These are phyloP conservation scores for Isichthys henryi DNA, from an alignment of 2,113 vertebrate species.

Conservation along the genomic window DNA sequence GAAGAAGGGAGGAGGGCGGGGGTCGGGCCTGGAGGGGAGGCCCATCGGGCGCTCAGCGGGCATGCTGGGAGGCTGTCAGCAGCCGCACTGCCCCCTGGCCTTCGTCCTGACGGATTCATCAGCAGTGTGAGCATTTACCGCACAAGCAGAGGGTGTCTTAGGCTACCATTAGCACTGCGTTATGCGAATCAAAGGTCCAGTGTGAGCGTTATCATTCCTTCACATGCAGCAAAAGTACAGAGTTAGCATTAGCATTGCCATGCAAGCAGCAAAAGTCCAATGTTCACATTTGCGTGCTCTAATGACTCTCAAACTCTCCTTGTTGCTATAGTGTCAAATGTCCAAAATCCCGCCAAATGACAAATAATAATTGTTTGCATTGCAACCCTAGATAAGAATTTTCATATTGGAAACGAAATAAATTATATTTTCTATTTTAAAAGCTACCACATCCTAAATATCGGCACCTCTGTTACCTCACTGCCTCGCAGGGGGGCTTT, in stretches of 20 bases:
- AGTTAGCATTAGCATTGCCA: neutral
- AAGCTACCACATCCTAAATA: neutral
- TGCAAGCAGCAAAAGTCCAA: neutral
- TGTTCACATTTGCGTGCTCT: neutral
- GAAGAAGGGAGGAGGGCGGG: slow-evolving; percentile 25
- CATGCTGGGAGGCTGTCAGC: slow-evolving; percentile 71
- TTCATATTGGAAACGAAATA: neutral
- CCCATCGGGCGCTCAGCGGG: slow-evolving; percentile 59
- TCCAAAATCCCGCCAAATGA: neutral
- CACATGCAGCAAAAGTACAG: neutral
- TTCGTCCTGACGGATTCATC: slow-evolving; percentile 62
- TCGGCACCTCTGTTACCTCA: neutral
- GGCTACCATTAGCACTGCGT: neutral
- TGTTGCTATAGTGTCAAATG: neutral
- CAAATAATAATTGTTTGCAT: neutral
- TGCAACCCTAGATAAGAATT: neutral
- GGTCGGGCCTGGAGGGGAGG: slow-evolving; percentile 38
- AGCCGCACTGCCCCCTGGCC: slow-evolving; percentile 58
- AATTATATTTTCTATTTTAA: neutral
- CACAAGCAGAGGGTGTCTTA: neutral
- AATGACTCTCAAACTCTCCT: neutral
- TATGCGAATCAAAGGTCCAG: neutral
- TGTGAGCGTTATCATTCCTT: neutral
- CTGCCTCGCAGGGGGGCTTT: neutral
- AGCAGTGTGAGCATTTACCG: slow-evolving; percentile 38